Percentiles rank a stretch among this genome's conserved stretches.
Conservation (phyloP, 2,113 vertebrate species). For the Erythrocercus mccallii region DNA sequence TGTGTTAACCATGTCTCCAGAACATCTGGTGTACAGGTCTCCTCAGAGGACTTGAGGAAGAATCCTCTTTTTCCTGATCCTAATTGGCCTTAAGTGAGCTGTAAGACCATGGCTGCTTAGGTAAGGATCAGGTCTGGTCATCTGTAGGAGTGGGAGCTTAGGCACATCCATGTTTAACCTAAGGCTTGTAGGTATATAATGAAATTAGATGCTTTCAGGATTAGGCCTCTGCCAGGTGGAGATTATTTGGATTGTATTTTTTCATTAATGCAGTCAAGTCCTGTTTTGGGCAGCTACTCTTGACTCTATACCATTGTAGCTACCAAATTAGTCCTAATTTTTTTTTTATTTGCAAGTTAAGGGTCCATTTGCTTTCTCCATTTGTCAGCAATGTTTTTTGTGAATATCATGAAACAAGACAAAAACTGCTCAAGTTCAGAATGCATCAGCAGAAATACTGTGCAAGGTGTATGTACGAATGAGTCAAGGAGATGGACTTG, state of each 20-base stretch:
- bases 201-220: slow-evolving; percentile 7
- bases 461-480: neutral
- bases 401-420: neutral
- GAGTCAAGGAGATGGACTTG: neutral
- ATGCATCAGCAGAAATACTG: neutral
- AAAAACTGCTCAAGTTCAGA: neutral
- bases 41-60: neutral
- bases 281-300: neutral
- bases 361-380: neutral
- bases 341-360: neutral
- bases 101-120: slow-evolving; percentile 13
- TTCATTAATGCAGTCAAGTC: neutral
- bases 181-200: slow-evolving; percentile 7
- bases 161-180: slow-evolving; percentile 18
- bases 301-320: neutral
- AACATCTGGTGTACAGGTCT: neutral
- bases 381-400: neutral
- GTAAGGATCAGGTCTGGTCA: neutral
- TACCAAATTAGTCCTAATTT: neutral
- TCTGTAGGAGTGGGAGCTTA: neutral
- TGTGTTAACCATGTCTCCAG: neutral
- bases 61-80: slow-evolving; percentile 34
- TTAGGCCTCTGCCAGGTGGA: neutral
- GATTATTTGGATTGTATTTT: neutral
- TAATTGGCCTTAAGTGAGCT: slow-evolving; percentile 34